Percentiles rank a stretch among this genome's conserved stretches.
These are phyloP conservation scores for Echeneis naucrates DNA, from an alignment of 2,797 vertebrate genomes.

Conservation along the genomic window DNA sequence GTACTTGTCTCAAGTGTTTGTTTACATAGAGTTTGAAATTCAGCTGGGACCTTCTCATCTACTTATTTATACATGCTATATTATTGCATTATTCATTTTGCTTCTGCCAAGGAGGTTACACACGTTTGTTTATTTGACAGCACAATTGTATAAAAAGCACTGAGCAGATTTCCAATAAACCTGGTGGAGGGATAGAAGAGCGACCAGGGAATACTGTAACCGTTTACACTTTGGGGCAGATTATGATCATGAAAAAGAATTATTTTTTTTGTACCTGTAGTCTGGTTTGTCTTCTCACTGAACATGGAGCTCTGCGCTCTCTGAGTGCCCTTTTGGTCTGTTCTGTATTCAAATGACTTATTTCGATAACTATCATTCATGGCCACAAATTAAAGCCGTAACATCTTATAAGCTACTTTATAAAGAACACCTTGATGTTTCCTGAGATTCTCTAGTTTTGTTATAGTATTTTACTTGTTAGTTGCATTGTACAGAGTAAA, in stretches of 20 bases:
- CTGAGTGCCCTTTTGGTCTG: too few relatives aligned
- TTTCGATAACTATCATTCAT: neutral
- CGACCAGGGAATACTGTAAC: too few relatives aligned
- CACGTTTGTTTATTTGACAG: too few relatives aligned
- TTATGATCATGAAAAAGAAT: too few relatives aligned
- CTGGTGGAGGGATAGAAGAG: too few relatives aligned
- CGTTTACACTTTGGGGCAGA: too few relatives aligned
- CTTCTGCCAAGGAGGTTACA: too few relatives aligned
- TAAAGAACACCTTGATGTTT: neutral
- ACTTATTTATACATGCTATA: neutral
- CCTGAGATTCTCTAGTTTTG: neutral
- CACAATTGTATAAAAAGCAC: too few relatives aligned
- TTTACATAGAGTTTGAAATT: constrained; percentile 16
- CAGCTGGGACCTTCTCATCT: constrained; percentile 12
- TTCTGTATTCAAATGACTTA: neutral
- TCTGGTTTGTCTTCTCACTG: too few relatives aligned
- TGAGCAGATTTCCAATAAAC: too few relatives aligned
- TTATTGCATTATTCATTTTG: neutral
- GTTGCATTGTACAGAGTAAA: neutral
- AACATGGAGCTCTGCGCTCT: too few relatives aligned
- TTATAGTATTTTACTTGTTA: neutral
- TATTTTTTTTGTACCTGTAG: too few relatives aligned
- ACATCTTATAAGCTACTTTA: neutral
- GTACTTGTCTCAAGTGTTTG: constrained; percentile 9
- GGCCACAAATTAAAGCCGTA: neutral